Percentiles rank a stretch among this genome's conserved stretches.
phyloP scores from a whole-genome alignment of 1,140 invertebrate species.

The Ceratina australensis region DNA sequence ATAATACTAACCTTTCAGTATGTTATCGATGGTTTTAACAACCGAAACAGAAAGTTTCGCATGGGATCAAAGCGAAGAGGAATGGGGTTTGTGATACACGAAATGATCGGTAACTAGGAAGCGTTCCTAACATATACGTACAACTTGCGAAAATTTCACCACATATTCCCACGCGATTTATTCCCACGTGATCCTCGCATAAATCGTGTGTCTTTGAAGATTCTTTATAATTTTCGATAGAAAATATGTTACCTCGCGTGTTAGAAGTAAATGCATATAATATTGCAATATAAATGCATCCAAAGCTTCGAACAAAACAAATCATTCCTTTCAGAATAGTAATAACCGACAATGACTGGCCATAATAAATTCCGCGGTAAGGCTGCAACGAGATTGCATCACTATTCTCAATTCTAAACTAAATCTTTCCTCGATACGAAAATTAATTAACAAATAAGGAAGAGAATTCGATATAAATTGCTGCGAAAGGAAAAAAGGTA shows the following conservation, averaged over 20 bases:
- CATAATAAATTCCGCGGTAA: too few species aligned
- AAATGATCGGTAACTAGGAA: constrained; percentile 41
- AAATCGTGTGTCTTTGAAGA: constrained; percentile 24
- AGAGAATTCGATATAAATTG: too few species aligned
- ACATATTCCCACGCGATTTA: constrained; percentile 58
- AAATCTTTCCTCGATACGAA: too few species aligned
- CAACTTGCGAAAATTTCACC: constrained; percentile 56
- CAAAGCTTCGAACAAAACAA: too few species aligned
- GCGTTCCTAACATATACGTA: constrained; percentile 27
- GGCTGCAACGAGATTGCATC: too few species aligned
- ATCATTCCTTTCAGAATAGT: neutral
- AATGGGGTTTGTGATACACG: constrained; percentile 48
- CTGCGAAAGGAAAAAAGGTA: too few species aligned
- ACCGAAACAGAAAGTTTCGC: neutral
- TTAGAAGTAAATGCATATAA: too few species aligned
- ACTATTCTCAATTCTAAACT: too few species aligned
- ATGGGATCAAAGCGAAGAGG: constrained; percentile 39
- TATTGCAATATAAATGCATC: neutral
- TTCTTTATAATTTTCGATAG: constrained; percentile 32
- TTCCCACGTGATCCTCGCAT: constrained; percentile 37
- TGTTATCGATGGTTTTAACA: neutral
- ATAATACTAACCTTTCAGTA: neutral
- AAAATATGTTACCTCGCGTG: neutral
- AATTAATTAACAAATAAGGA: too few species aligned
- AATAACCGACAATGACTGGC: neutral